Percentiles rank a stretch among this genome's conserved stretches.
Evolutionary conservation across 2,888 invertebrate species (phyloP).

Genomic region (Selenia dentaria): DNA sequence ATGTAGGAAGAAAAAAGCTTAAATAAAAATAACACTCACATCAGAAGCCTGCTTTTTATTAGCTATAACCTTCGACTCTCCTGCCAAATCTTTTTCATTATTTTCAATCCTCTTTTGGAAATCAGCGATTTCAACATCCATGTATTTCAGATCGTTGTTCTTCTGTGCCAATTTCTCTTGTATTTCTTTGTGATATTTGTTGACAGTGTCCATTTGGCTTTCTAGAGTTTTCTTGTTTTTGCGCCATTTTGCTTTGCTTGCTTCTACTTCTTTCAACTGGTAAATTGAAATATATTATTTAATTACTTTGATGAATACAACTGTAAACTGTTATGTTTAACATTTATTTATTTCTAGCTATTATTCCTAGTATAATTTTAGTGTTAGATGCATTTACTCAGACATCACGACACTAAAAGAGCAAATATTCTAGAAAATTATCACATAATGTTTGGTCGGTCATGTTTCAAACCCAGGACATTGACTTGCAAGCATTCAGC

Average conservation of each 20-base stretch:
- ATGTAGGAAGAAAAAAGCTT: no score
- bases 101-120: slow-evolving; percentile 53
- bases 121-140: slow-evolving; percentile 56
- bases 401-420: no score
- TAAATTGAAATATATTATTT: slow-evolving; percentile 4
- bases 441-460: no score
- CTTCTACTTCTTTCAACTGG: slow-evolving; percentile 60
- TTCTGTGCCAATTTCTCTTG: slow-evolving; percentile 57
- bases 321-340: no score
- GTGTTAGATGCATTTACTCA: no score
- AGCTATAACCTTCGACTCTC: slow-evolving; percentile 40
- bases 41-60: slow-evolving; percentile 54
- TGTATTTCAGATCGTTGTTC: slow-evolving; percentile 55
- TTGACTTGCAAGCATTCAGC: no score
- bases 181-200: slow-evolving; percentile 55
- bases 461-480: no score
- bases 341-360: no score
- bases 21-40: no score
- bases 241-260: slow-evolving; percentile 61
- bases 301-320: no score
- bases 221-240: slow-evolving; percentile 67
- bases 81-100: slow-evolving; percentile 48
- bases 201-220: slow-evolving; percentile 49
- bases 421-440: no score
- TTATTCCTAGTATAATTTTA: no score